Percentiles rank a stretch among this genome's conserved stretches.
Conservation (phyloP, 64 coral and sea anemone genomes). For the Montipora cactus region DNA sequence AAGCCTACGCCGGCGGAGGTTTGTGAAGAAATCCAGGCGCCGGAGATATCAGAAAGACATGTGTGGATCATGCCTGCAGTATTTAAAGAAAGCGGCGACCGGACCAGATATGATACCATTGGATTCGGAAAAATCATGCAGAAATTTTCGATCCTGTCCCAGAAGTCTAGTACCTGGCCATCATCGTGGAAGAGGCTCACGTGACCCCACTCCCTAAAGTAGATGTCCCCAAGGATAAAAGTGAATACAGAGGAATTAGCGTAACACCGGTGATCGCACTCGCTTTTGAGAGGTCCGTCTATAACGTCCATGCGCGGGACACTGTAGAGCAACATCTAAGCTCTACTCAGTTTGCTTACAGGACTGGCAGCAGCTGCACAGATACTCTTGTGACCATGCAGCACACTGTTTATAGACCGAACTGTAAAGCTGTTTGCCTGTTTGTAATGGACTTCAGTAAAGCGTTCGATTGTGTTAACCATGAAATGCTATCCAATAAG, state of each 20-base stretch:
- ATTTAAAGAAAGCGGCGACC: conserved; percentile 58
- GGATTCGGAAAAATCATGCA: conserved; percentile 46
- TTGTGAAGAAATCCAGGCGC: too few species aligned
- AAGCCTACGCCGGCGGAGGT: too few species aligned
- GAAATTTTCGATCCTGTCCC: conserved; percentile 14
- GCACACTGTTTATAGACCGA: conserved; percentile 25
- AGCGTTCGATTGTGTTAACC: conserved; percentile 35
- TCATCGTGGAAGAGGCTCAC: conserved; percentile 61
- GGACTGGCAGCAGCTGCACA: conserved; percentile 50
- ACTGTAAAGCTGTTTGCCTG: conserved; percentile 48
- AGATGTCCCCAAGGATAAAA: conserved; percentile 47
- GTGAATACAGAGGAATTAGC: conserved; percentile 56
- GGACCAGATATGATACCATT: conserved; percentile 49
- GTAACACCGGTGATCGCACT: conserved; percentile 64
- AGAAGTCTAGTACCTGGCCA: conserved; percentile 43
- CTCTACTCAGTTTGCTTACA: conserved; percentile 61
- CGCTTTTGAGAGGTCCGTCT: conserved; percentile 50
- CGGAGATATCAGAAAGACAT: neutral
- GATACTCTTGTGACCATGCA: conserved; percentile 57
- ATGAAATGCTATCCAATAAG: conserved; percentile 23
- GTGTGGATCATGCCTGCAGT: conserved; percentile 40
- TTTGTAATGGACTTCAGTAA: conserved; percentile 58
- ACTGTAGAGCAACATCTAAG: conserved; percentile 56
- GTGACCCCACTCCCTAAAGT: conserved; percentile 49
- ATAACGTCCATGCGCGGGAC: conserved; percentile 32